Evolutionary conservation across 2,888 invertebrate genomes (phyloP).

Genomic region (Pammene aurita): DNA sequence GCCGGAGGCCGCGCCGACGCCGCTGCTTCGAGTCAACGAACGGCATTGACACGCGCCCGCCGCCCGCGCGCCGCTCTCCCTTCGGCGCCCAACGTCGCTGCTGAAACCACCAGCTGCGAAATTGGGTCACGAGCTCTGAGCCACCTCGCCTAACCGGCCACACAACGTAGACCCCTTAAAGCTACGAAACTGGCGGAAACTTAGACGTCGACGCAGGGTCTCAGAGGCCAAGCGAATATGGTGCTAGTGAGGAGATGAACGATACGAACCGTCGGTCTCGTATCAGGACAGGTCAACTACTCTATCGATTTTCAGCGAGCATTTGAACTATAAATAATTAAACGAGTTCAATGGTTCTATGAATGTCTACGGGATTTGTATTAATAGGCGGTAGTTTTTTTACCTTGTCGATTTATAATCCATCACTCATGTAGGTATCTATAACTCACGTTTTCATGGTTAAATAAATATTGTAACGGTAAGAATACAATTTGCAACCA

Average conservation of each 20-base stretch:
- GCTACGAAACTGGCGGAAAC: conserved; percentile 46
- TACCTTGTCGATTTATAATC: not conserved
- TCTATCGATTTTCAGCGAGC: conserved; percentile 21
- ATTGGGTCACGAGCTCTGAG: conserved; percentile 81
- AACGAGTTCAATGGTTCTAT: conserved; percentile 18
- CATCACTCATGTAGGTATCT: too few relatives aligned
- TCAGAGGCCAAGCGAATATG: conserved; percentile 49
- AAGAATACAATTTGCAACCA: too few relatives aligned
- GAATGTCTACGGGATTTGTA: not conserved
- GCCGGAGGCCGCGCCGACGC: conserved; percentile 79
- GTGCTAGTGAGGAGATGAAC: conserved; percentile 60
- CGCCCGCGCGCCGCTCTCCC: conserved; percentile 58
- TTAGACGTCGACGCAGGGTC: conserved; percentile 38
- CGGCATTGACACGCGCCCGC: conserved; percentile 81
- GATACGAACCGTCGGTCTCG: conserved; percentile 45
- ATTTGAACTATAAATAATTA: conserved; percentile 14
- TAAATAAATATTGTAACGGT: too few relatives aligned
- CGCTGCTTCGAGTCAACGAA: conserved; percentile 81
- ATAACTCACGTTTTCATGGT: too few relatives aligned
- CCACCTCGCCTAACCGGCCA: conserved; percentile 71
- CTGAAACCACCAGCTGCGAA: conserved; percentile 83
- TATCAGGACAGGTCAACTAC: conserved; percentile 33
- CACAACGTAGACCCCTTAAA: conserved; percentile 60
- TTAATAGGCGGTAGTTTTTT: not conserved
- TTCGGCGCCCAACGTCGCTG: conserved; percentile 67